These are phyloP conservation scores for Pandemis cinnamomeana DNA, from an alignment of 2,888 invertebrate species.

Conservation along the genomic window DNA sequence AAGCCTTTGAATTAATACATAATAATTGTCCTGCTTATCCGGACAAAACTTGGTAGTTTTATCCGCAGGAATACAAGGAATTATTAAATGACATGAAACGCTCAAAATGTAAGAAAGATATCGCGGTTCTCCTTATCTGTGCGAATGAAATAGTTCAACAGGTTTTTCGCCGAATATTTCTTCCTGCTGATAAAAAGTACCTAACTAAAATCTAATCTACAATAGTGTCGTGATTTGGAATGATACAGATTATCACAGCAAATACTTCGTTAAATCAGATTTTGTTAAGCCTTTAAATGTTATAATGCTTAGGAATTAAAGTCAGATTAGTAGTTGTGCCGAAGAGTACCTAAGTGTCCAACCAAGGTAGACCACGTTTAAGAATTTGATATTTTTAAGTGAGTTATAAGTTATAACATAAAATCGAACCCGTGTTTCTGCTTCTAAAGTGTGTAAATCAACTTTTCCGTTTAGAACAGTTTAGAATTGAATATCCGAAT, in stretches of 20 bases:
- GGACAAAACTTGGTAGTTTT: too few relatives aligned
- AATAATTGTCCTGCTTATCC: too few relatives aligned
- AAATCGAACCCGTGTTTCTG: too few relatives aligned
- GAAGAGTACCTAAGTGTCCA: not conserved
- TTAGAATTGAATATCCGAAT: too few relatives aligned
- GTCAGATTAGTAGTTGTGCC: not conserved
- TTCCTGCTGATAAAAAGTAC: not conserved
- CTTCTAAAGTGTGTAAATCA: too few relatives aligned
- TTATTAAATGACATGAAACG: too few relatives aligned
- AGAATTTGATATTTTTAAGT: not conserved
- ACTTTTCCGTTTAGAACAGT: too few relatives aligned
- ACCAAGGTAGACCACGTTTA: not conserved
- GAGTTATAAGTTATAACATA: not conserved
- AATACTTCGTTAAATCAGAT: conserved; percentile 1
- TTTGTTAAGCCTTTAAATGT: not conserved
- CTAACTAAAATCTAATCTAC: conserved; percentile 7
- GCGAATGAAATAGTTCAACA: not conserved
- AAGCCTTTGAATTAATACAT: not conserved
- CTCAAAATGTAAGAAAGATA: too few relatives aligned
- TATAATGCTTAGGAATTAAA: not conserved
- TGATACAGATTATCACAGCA: not conserved
- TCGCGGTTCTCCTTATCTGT: not conserved
- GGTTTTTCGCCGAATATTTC: not conserved
- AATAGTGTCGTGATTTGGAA: conserved; percentile 8
- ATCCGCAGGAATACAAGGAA: too few relatives aligned